These are phyloP conservation scores for Nasonia oneida DNA, from an alignment of 2,888 invertebrate species.

Conservation along the genomic window DNA sequence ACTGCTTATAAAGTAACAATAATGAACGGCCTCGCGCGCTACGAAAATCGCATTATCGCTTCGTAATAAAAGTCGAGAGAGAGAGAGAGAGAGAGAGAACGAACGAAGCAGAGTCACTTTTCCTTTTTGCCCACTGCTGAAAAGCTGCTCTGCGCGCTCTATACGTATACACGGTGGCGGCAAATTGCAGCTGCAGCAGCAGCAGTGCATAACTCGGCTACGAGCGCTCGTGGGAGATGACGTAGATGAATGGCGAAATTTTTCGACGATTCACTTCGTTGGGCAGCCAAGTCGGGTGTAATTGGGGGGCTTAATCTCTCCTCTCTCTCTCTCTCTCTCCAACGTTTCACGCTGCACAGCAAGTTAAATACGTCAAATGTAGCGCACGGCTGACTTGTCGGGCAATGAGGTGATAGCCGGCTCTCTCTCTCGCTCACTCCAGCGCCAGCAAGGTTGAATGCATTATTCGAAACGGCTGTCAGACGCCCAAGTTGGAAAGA, in stretches of 20 bases:
- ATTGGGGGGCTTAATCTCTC: conserved; percentile 63
- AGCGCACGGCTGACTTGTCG: conserved; percentile 60
- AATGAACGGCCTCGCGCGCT: neutral
- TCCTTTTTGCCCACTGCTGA: neutral
- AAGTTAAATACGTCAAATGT: conserved; percentile 67
- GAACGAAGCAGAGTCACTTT: neutral
- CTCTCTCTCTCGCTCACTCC: conserved; percentile 27
- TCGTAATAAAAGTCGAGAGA: conserved; percentile 42
- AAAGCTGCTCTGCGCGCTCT: conserved; percentile 14
- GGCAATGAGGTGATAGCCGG: conserved; percentile 64
- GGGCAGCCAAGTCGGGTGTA: conserved; percentile 65
- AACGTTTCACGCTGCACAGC: neutral
- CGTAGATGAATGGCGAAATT: conserved; percentile 64
- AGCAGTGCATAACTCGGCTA: neutral
- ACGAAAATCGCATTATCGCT: conserved; percentile 43
- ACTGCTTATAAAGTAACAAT: neutral
- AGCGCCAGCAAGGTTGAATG: conserved; percentile 69
- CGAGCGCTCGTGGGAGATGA: conserved; percentile 36
- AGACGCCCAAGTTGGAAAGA: conserved; percentile 73
- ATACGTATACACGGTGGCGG: neutral
- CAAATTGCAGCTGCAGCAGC: neutral
- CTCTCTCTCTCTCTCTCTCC: conserved; percentile 16
- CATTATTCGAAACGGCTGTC: conserved; percentile 77
- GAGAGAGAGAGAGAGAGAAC: neutral
- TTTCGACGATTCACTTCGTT: conserved; percentile 69